phyloP scores from a whole-genome alignment of 2,113 vertebrate species.

The Grammomys surdaster region DNA sequence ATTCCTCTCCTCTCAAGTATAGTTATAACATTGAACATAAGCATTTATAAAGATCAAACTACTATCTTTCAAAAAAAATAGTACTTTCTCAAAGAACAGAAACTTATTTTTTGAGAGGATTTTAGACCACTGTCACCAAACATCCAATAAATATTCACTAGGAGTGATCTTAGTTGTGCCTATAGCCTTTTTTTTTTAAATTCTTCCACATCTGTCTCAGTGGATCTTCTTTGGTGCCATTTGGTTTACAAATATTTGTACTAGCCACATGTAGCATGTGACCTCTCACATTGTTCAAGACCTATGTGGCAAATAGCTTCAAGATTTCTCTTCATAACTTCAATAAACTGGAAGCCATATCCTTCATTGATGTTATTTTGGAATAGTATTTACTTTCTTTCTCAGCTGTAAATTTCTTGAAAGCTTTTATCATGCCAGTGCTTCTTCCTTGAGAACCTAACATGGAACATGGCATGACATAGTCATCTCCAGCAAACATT shows the following conservation, averaged over 20 bases:
- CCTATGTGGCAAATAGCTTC: neutral
- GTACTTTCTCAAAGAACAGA: neutral
- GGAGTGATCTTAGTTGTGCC: constrained; percentile 51
- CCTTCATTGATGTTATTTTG: neutral
- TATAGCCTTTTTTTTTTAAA: constrained; percentile 73
- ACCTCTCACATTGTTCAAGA: neutral
- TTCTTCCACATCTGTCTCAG: constrained; percentile 59
- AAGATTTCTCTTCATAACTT: neutral
- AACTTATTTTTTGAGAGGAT: constrained; percentile 13
- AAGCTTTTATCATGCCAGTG: neutral
- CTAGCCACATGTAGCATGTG: neutral
- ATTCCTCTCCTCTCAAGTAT: constrained; percentile 71
- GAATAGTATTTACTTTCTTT: neutral
- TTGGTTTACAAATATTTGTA: constrained; percentile 4
- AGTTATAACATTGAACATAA: constrained; percentile 46
- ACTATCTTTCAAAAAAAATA: constrained; percentile 52
- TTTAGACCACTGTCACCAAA: neutral
- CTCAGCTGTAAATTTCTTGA: constrained; percentile 27
- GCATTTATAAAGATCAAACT: neutral
- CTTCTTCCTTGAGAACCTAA: neutral
- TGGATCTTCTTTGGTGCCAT: constrained; percentile 56
- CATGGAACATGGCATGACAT: neutral
- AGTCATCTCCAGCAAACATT: neutral
- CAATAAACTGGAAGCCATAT: neutral
- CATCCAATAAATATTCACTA: constrained; percentile 57